These are phyloP conservation scores for Macquaria ambigua DNA, from an alignment of 2,113 vertebrate genomes.

Conservation along the genomic window DNA sequence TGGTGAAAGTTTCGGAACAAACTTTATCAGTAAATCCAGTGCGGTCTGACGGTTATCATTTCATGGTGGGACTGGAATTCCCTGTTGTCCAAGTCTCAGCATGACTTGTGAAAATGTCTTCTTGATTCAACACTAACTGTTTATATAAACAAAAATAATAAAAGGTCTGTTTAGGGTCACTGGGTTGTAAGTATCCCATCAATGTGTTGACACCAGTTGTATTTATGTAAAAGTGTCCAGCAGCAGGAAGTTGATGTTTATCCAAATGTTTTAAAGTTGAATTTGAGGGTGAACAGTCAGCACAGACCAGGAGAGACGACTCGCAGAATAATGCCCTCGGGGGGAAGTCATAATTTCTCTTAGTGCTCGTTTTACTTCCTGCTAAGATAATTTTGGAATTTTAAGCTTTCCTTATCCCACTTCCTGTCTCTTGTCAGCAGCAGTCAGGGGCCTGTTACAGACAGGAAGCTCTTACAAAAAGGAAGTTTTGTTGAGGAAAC, in stretches of 20 bases:
- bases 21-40: too few species aligned
- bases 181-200: background rate
- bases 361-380: constrained; percentile 38
- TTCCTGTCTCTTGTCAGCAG: constrained; percentile 26
- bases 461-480: constrained; percentile 26
- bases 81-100: too few species aligned
- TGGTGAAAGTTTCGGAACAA: too few species aligned
- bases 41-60: too few species aligned
- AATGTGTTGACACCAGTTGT: background rate
- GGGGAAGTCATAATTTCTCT: constrained; percentile 43
- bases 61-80: too few species aligned
- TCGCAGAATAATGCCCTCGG: background rate
- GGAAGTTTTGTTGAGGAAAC: constrained; percentile 6
- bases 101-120: too few species aligned
- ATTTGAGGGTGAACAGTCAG: background rate
- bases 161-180: background rate
- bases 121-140: too few species aligned
- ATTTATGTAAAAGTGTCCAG: background rate
- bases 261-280: background rate
- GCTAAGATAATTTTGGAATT: constrained; percentile 43
- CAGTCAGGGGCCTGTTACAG: background rate
- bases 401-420: constrained; percentile 23
- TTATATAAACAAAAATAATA: too few species aligned
- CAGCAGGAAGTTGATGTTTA: constrained; percentile 24
- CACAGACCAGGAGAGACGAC: background rate